phyloP scores from a whole-genome alignment of 37 sponge, comb jelly and placozoan species.

The Petrosia ficiformis region DNA sequence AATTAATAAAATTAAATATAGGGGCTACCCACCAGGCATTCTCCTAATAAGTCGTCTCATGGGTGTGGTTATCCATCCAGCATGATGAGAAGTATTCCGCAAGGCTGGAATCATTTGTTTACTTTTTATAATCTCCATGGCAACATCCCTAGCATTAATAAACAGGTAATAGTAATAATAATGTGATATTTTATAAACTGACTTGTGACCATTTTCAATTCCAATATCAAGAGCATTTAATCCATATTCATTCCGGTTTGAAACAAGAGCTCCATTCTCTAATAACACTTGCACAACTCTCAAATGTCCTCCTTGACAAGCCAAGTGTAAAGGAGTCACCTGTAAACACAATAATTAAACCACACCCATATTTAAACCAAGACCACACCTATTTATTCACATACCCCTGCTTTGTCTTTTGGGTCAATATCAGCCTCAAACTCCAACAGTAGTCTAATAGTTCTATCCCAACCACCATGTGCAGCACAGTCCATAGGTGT shows the following conservation, averaged over 20 bases:
- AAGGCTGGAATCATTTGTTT: slow-evolving; percentile 66
- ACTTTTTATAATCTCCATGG: slow-evolving; percentile 58
- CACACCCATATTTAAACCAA: slow-evolving; percentile 1
- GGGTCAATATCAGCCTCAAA: slow-evolving; percentile 68
- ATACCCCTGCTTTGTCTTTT: slow-evolving; percentile 52
- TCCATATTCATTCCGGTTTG: slow-evolving; percentile 22
- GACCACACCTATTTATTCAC: too few species aligned
- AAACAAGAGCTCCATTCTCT: slow-evolving; percentile 60
- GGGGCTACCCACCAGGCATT: slow-evolving; percentile 68
- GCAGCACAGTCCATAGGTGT: slow-evolving; percentile 87
- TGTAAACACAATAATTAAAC: slow-evolving; percentile 7
- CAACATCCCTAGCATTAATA: slow-evolving; percentile 53
- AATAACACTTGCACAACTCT: slow-evolving; percentile 52
- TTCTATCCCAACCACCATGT: slow-evolving; percentile 26
- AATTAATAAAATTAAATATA: neutral
- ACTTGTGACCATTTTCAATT: slow-evolving; percentile 86
- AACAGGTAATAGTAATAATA: neutral
- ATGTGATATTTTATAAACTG: slow-evolving; percentile 15
- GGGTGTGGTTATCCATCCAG: slow-evolving; percentile 47
- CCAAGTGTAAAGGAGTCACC: slow-evolving; percentile 86
- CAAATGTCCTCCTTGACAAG: slow-evolving; percentile 68
- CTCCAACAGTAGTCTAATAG: slow-evolving; percentile 55
- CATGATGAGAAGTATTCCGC: slow-evolving; percentile 31
- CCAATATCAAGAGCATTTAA: slow-evolving; percentile 82
- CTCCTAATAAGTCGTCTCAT: slow-evolving; percentile 75